Evolutionary conservation across 2,113 vertebrate genomes (phyloP).

Genomic region (Microtus richardsoni): DNA sequence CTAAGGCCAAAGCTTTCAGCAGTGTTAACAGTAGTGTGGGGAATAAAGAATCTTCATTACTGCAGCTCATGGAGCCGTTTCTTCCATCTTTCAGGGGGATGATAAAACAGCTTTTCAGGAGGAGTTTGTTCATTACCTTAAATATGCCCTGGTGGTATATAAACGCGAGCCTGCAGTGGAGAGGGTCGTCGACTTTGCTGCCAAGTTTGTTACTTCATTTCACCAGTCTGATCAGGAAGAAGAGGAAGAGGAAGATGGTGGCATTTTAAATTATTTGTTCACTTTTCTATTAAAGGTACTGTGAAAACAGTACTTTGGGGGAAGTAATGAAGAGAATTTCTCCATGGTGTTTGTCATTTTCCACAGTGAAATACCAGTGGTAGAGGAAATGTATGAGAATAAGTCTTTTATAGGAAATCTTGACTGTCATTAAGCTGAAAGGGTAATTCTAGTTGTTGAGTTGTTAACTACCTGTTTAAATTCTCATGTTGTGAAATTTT

Average conservation of each 20-base stretch:
- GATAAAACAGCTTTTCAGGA: slow-evolving; percentile 92
- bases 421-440: slow-evolving; percentile 25
- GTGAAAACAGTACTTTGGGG: slow-evolving; percentile 33
- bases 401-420: background rate
- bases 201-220: slow-evolving; percentile 94
- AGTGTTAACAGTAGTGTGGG: background rate
- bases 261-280: slow-evolving; percentile 92
- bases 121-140: slow-evolving; percentile 93
- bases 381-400: slow-evolving; percentile 17
- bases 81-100: slow-evolving; percentile 87
- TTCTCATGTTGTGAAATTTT: slow-evolving; percentile 51
- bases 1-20: background rate
- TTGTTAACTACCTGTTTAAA: background rate
- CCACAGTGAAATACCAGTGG: slow-evolving; percentile 5
- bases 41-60: background rate
- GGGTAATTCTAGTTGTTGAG: background rate
- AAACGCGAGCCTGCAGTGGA: slow-evolving; percentile 94
- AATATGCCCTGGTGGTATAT: slow-evolving; percentile 95
- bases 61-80: background rate
- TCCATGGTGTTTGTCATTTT: background rate
- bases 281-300: slow-evolving; percentile 95
- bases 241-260: slow-evolving; percentile 84
- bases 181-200: slow-evolving; percentile 93
- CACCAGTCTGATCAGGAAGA: slow-evolving; percentile 82
- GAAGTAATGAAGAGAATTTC: background rate